Conservation (phyloP, 2,888 invertebrate species). For the Polyommatus icarus region DNA sequence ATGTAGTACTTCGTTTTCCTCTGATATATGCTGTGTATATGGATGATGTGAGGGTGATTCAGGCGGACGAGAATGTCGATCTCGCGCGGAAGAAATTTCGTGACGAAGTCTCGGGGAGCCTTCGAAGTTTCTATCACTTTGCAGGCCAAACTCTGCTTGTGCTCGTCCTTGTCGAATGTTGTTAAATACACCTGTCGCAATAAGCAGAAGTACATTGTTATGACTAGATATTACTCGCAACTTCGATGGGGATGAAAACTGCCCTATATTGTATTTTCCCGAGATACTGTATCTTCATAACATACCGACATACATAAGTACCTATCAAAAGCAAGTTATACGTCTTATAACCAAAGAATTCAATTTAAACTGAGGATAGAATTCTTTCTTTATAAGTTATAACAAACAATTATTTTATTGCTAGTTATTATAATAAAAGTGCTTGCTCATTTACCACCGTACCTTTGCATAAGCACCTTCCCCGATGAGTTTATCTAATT, state of each 20-base stretch:
- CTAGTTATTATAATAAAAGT: not conserved
- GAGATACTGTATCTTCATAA: no score
- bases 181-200: conserved; percentile 64
- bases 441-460: conserved; percentile 29
- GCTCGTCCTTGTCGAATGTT: conserved; percentile 62
- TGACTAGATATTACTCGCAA: not conserved
- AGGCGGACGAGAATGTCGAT: conserved; percentile 87
- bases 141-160: conserved; percentile 79
- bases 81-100: conserved; percentile 91
- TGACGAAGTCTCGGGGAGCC: conserved; percentile 88
- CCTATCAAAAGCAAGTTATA: no score
- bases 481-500: conserved; percentile 83
- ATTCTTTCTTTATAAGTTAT: no score
- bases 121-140: conserved; percentile 87
- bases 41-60: conserved; percentile 89
- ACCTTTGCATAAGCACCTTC: conserved; percentile 92
- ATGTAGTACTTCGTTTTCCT: conserved; percentile 86
- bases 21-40: conserved; percentile 88
- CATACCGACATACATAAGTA: no score
- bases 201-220: conserved; percentile 17
- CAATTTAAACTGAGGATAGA: no score
- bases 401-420: no score
- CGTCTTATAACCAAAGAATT: no score
- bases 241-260: no score
- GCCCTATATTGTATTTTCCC: no score